Evolutionary conservation across 1,140 invertebrate species (phyloP).

Genomic region (Heliconius eleuchia): DNA sequence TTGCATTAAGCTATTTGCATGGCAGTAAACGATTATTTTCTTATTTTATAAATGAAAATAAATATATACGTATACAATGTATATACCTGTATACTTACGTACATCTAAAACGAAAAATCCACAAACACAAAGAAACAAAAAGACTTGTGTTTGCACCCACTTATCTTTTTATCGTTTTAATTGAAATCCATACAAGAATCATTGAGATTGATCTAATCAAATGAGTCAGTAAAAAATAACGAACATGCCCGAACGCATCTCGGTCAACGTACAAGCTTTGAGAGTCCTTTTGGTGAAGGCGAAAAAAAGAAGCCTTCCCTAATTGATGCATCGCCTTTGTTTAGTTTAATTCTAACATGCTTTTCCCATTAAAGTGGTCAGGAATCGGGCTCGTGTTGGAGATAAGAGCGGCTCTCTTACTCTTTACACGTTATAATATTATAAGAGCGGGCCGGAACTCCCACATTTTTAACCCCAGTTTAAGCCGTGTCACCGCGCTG

Average conservation of each 20-base stretch:
- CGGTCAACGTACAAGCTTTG: conserved; percentile 72
- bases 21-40: not conserved
- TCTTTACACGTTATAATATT: conserved; percentile 79
- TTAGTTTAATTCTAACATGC: conserved; percentile 81
- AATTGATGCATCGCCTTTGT: conserved; percentile 81
- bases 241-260: conserved; percentile 63
- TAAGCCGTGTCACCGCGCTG: conserved; percentile 58
- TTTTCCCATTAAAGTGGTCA: conserved; percentile 81
- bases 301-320: conserved; percentile 65
- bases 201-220: conserved; percentile 78
- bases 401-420: conserved; percentile 78
- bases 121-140: conserved; percentile 37
- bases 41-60: not conserved
- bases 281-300: conserved; percentile 71
- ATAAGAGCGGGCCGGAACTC: conserved; percentile 60
- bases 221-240: conserved; percentile 75
- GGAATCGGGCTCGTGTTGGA: conserved; percentile 73
- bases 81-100: not conserved
- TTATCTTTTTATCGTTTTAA: conserved; percentile 76
- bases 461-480: conserved; percentile 66
- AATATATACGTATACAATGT: not conserved
- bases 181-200: conserved; percentile 78
- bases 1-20: conserved; percentile 8
- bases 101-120: conserved; percentile 7
- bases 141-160: conserved; percentile 64